A percentile compares a stretch with the other conserved stretches of the same genome.
These are phyloP conservation scores for Apis florea DNA, from an alignment of 1,140 invertebrate species.

Conservation along the genomic window DNA sequence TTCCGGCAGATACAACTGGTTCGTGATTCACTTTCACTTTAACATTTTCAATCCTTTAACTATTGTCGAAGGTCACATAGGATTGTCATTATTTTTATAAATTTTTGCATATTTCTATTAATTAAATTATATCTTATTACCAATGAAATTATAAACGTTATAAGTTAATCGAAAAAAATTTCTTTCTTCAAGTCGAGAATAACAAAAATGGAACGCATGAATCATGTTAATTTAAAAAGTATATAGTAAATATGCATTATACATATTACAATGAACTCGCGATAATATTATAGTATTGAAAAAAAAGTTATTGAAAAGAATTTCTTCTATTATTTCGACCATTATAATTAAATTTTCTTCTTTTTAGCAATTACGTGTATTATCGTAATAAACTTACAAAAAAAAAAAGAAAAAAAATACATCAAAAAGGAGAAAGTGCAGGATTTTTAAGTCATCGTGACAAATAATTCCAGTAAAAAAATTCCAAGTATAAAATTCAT, in stretches of 20 bases:
- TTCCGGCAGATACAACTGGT: conserved; percentile 35
- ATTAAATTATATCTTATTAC: neutral
- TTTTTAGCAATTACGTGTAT: neutral
- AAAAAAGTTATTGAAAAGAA: neutral
- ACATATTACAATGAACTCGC: too few species aligned
- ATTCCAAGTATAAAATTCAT: neutral
- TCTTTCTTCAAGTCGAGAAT: neutral
- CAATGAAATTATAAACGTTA: neutral
- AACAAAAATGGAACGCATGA: too few species aligned
- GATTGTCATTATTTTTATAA: too few species aligned
- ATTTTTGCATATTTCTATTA: neutral
- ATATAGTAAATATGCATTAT: too few species aligned
- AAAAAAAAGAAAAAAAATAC: neutral
- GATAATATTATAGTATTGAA: too few species aligned
- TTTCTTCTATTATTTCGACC: neutral
- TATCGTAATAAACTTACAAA: neutral
- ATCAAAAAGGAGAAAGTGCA: neutral
- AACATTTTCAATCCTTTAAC: conserved; percentile 18
- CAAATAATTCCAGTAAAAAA: neutral
- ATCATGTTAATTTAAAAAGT: too few species aligned
- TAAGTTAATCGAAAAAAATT: neutral
- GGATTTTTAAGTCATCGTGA: neutral
- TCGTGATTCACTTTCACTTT: conserved; percentile 36
- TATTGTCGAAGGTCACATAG: neutral
- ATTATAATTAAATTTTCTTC: neutral